Evolutionary conservation across 2,797 vertebrate species (phyloP), one percentile per base, ranked within the genome.

Genomic region (Muscicapa striata): DNA sequence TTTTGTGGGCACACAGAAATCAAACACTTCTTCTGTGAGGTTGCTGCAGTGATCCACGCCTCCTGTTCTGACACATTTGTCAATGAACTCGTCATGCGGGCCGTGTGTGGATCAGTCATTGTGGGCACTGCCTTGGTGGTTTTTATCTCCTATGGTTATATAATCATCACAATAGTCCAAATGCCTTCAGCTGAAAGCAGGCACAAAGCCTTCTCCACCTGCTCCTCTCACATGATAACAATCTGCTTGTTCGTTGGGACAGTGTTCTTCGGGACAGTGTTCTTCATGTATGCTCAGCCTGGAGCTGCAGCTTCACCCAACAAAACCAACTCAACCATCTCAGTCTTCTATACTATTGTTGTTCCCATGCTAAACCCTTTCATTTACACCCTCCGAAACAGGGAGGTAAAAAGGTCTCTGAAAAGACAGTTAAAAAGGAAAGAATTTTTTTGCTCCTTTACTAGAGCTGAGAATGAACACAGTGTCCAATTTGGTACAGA

Each of bases 21-120:
- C 8, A 82, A 97, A 5, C 96, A 97, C 66, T 98, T n/a, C n/a
- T n/a, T 98, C 78, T 98, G 97, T 55, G 97, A 98, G 11, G 96
- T 94, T 7, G 94, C 96, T 34, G 96, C 96, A 58, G 87, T 98
- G 32, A 95, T 97, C 63, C 83, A 66, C 4, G 80, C 94, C 34
- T 96, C 97, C 15, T 98, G 97, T 16, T 97, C 97, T 10, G 48
- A 94, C 55, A 97, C 95, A 1, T 12, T 83, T 2, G 13, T 95
- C 52, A 97, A 59, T 10, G 95, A 98, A 36, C 85, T 95, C 11
- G 63, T 97, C 15, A 93, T 97, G 52, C 75, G 96, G 66, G 52
- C 15, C 5, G 21, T 95, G 14, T 95, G 96, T 41, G 94, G 95
- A 3, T 67, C 78, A 11, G 93, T 98, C 51, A 96, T 97, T 32